phyloP scores from a whole-genome alignment of 2,113 vertebrate genomes.

The Xenopus tropicalis region UCB_Xtro_10.0 CM004443.2:57289001-57289500 shows the following conservation, averaged over 20 bases:
- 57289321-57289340: slow-evolving; percentile 22
- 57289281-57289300: slow-evolving; percentile 42
- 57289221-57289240: slow-evolving; percentile 43
- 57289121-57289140: no score
- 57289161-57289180: slow-evolving; percentile 32
- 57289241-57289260: slow-evolving; percentile 35
- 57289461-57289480: no score
- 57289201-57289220: slow-evolving; percentile 43
- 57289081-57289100: no score
- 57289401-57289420: slow-evolving; percentile 32
- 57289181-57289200: slow-evolving; percentile 42
- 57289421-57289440: slow-evolving; percentile 16
- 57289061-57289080: no score
- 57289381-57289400: slow-evolving; percentile 2
- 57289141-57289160: no score
- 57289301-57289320: slow-evolving; percentile 41
- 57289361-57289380: slow-evolving; percentile 12
- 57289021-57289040: no score
- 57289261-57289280: slow-evolving; percentile 35
- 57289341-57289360: slow-evolving; percentile 16
- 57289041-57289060: no score
- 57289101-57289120: no score
- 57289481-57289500: no score
- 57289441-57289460: neutral
- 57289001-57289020: no score